Conservation (phyloP, 2,888 invertebrate genomes). For the Isotomurus palustris region DNA sequence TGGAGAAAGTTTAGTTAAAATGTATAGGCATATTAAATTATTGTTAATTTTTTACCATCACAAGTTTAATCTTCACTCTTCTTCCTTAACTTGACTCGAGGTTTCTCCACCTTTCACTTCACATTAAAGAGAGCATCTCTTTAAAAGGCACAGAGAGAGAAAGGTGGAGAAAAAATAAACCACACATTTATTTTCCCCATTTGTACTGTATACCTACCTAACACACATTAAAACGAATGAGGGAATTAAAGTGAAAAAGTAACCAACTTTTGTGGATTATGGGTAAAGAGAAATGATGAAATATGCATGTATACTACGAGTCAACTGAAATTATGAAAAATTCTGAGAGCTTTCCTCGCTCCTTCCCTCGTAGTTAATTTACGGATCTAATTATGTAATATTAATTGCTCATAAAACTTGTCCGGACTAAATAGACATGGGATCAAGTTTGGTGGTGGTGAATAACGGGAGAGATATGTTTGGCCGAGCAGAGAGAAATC, state of each 20-base stretch:
- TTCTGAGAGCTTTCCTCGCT: background rate
- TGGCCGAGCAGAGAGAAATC: no score
- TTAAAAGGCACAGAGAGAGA: no score
- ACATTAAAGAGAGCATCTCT: no score
- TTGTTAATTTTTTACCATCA: slow-evolving; percentile 8
- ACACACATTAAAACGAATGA: background rate
- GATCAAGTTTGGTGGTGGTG: no score
- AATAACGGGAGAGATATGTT: no score
- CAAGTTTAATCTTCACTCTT: no score
- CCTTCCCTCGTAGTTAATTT: background rate
- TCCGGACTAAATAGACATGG: no score
- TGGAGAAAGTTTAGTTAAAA: slow-evolving; percentile 7
- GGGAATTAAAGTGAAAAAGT: background rate
- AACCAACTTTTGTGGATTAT: slow-evolving; percentile 1
- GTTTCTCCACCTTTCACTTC: slow-evolving; percentile 1
- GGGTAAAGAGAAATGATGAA: slow-evolving; percentile 1
- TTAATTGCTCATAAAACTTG: no score
- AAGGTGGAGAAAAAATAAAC: no score
- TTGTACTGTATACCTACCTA: background rate
- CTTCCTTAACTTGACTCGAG: no score
- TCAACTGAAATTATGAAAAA: slow-evolving; percentile 7
- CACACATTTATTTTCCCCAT: background rate
- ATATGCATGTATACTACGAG: background rate
- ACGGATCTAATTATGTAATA: no score
- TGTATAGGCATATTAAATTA: slow-evolving; percentile 3